Evolutionary conservation across 2,113 vertebrate genomes (phyloP), one percentile per base, ranked within the genome.

Genomic region (Bubo scandiacus): DNA sequence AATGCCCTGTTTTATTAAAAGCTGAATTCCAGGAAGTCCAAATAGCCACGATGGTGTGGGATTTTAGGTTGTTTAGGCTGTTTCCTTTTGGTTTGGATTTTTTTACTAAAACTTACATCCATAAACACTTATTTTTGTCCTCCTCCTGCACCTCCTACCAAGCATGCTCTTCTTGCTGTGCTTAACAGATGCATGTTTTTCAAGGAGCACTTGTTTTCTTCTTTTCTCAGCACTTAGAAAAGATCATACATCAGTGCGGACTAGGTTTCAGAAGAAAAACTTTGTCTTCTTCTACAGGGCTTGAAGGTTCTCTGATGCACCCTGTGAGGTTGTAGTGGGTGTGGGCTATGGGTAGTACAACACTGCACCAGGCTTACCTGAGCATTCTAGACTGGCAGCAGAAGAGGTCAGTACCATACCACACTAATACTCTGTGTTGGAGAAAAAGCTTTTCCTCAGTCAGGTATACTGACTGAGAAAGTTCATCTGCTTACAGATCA

Each of bases 111-210:
- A 5, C 3, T 27, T 59, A 2, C 12, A 43, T 38, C 5, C 7
- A 18, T 19, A 20, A 49, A 11, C 19, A 36, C 5, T 52, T 59
- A 9, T 13, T 88, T 87, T 83, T 68, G 16, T 27, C 19, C 11
- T 90, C 38, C 38, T 61, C 5, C 51, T 52, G 15, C 5, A 34
- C 21, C 34, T 79, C 45, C 11, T 45, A 18, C 25, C 16, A 62
- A 57, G 21, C 10, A 15, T 32, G 6, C 17, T 52, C 26, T 54
- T 66, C 62, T 42, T 59, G 5, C 54, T 73, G 12, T 12, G 15
- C 6, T 34, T 84, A 12, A 7, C 4, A 18, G 30, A 47, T 8
- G 22, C 0, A 1, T 3, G 4, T 59, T 75, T 85, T 74, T 49
- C 57, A 55, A 54, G 18, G 0, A 81, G 9, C 29, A 36, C 3